Evolutionary conservation across 2,888 invertebrate genomes (phyloP), one percentile per base, ranked within the genome.

Genomic region (Xylophagus ater): DNA sequence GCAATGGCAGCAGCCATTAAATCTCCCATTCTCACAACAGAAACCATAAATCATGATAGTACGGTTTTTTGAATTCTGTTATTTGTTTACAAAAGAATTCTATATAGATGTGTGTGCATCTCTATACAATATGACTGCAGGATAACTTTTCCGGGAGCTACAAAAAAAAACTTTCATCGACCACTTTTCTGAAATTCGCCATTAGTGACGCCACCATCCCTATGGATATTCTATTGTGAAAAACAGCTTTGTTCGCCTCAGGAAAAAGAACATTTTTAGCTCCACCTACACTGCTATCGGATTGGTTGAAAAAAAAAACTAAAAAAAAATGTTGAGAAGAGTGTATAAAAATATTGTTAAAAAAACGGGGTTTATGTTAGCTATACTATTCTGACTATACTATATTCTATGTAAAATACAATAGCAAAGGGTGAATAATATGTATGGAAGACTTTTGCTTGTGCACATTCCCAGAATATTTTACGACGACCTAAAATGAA

Each of bases 41-140:
- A 36, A n/a, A 36, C 37, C 44, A 44, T 44, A 44, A 44, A 44
- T 44, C 44, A 44, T 44, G 44, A 39, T 41, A 28, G 38, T 24
- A 41, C 25, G 38, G 41, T 30, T 39, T 39, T 32, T 28, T 33
- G 26, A 32, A 41, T 44, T 33, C 44, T 44, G 34, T 44, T 44
- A 41, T 41, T 32, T 44, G 31, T 41, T 41, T 44, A 35, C 33
- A 37, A 35, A 30, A 37, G 31, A 37, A 37, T 31, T 37, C 37
- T 29, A 30, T 31, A 23, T 23, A 37, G 37, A 17, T 24, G 31
- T 31, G 37, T 18, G 23, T 31, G 31, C 31, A 31, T 37, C 31
- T 23, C 24, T 31, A 24, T n/a, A n/a, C n/a, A n/a, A n/a, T n/a
- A 20, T 15, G 37, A 37, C 14, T 18, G 25, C 20, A 4, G 10